Evolutionary conservation across 2,113 vertebrate species (phyloP), one percentile per base, ranked within the genome.

Genomic region (Mirza zaza): DNA sequence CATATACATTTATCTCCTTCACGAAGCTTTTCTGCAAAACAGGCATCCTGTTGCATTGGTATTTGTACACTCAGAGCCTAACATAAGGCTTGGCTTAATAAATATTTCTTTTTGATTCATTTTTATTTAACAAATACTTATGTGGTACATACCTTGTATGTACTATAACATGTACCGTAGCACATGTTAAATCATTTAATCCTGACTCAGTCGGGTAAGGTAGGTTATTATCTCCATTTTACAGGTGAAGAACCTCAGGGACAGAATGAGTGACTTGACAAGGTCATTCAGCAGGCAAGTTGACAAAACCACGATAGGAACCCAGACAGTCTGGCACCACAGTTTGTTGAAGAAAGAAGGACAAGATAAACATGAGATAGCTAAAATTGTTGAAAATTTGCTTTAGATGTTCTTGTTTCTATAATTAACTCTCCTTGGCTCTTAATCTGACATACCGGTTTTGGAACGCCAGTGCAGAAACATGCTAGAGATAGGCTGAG

Each of bases 361-460:
- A 83, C 55, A 79, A 77, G 63, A 55, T 73, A 75, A 95, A 57
- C 11, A 83, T 63, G 18, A 91, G 61, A 75, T 70, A 76, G 42
- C 42, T 87, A 52, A 83, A 81, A 34, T 50, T 68, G 15, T 48
- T 81, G 8, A 68, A 82, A 59, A 42, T 68, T 80, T 73, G 11
- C 29, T 67, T 92, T 80, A 55, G 18, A 14, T 94, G 20, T 59
- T 34, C 80, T 81, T 92, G n/a, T 92, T 92, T 97, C 65, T 75
- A 27, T 81, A 77, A 81, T 73, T 48, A 80, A 70, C 36, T 55
- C 18, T 86, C 25, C 0, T 59, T 88, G 71, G 39, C 48, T 94
- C 36, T 79, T 94, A 34, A 67, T 89, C 29, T 50, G 83, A 91
- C 57, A 52, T 76, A 83, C 5, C 67, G 27, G 15, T 76, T 94